Conservation (phyloP, 2,113 vertebrate genomes). For the Gobiocypris rarus region DNA sequence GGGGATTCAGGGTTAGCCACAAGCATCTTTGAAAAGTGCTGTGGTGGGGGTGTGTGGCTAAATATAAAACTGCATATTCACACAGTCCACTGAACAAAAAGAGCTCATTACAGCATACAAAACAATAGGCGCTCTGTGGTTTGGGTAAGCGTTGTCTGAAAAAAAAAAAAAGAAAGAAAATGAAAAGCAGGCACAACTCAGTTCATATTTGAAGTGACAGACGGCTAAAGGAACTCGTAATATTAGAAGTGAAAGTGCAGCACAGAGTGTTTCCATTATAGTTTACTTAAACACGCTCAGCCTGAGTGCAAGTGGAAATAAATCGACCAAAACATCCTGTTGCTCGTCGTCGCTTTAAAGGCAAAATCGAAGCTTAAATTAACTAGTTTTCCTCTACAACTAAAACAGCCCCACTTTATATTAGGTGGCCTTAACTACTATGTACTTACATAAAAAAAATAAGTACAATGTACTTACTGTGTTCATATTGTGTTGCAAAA, state of each 20-base stretch:
- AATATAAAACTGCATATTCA: conserved; percentile 63
- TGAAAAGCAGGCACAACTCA: conserved; percentile 17
- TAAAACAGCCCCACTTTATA: too few species aligned
- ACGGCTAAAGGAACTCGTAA: background rate
- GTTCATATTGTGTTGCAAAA: too few species aligned
- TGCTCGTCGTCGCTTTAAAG: background rate
- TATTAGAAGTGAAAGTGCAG: background rate
- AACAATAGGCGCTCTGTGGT: conserved; percentile 47
- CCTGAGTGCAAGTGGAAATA: background rate
- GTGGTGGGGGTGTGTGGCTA: conserved; percentile 49
- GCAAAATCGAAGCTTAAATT: too few species aligned
- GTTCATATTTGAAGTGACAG: background rate
- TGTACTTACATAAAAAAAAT: too few species aligned
- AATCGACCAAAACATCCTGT: background rate
- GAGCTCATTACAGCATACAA: conserved; percentile 55
- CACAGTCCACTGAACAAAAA: conserved; percentile 59
- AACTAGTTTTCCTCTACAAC: too few species aligned
- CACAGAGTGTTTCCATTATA: background rate
- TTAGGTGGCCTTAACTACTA: too few species aligned
- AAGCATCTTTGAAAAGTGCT: conserved; percentile 42
- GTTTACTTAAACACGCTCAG: background rate
- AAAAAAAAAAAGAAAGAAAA: conserved; percentile 37
- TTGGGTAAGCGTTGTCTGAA: conserved; percentile 22
- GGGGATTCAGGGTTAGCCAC: conserved; percentile 51
- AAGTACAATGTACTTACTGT: too few species aligned